These are phyloP conservation scores for Phalera bucephala DNA, from an alignment of 2,888 invertebrate species.

Conservation along the genomic window DNA sequence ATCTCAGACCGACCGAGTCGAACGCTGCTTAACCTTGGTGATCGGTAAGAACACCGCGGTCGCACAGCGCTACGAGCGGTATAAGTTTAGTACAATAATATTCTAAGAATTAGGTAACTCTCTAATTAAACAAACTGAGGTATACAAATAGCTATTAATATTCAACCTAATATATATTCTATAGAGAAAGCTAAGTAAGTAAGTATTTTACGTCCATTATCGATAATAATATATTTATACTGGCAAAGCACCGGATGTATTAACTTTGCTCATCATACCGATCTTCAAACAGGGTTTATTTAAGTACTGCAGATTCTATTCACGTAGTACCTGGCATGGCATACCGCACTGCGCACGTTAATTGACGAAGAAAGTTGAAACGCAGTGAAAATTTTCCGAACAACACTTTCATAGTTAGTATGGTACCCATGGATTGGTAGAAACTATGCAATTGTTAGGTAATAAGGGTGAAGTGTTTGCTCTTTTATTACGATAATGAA, in stretches of 20 bases:
- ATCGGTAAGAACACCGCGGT: no score
- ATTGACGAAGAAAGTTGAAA: conserved; percentile 29
- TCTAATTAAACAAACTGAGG: no score
- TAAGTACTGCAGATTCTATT: conserved; percentile 8
- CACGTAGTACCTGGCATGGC: neutral
- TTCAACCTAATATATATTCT: no score
- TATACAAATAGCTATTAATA: no score
- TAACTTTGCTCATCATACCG: conserved; percentile 2
- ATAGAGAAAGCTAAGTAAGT: no score
- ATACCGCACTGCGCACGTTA: conserved; percentile 6
- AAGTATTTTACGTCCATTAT: no score
- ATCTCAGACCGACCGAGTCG: no score
- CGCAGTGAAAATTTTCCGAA: conserved; percentile 9
- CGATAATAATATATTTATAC: neutral
- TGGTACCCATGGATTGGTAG: neutral
- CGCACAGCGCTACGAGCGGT: no score
- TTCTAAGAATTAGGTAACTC: no score
- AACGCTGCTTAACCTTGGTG: no score
- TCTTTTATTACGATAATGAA: no score
- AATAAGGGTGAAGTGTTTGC: neutral
- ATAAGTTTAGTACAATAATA: no score
- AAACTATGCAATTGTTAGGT: neutral
- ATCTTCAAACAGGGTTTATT: conserved; percentile 15
- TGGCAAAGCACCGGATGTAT: neutral
- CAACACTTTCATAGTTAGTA: conserved; percentile 18